Evolutionary conservation across 1,140 invertebrate species (phyloP), one percentile per base, ranked within the genome.

Genomic region (Drosophila neocordata): DNA sequence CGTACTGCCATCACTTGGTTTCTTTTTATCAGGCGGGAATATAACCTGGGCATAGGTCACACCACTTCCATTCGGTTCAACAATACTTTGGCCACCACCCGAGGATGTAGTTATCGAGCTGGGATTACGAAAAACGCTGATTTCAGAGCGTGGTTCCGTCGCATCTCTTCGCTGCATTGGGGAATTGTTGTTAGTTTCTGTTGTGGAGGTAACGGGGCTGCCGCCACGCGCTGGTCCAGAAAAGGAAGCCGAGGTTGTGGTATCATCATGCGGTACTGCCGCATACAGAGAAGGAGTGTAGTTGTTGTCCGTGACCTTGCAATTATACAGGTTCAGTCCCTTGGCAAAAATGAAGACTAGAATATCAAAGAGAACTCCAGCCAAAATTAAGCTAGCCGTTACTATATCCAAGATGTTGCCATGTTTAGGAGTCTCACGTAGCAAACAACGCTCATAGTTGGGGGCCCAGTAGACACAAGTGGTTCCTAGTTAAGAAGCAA

Each of bases 401-500:
- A 92, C 27, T 3, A 91, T 91, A 48, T 92, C 89, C 24, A 92
- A 34, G 4, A 91, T 91, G 24, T 91, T 91, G 67, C 91, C 91
- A 63, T 91, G 91, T 48, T 79, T 77, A 1, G 91, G 90, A 1
- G 91, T 91, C 53, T 91, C 83, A 0, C 89, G 80, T 18, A 92
- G 71, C 48, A 90, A 53, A 18, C 91, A 92, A 1, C 76, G 73
- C 20, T 77, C 73, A 15, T 89, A 87, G 41, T 89, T 78, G 35
- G 83, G 85, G 3, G 91, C 84, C 79, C 79, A 88, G 51, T 92
- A 92, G 11, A 92, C 77, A 41, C 92, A 92, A 4, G 91, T 92
- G 24, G 61, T 65, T 68, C 91, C 92, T 92, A 34, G 55, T 41
- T 41, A 2, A 9, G 1, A 20, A 1, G 4, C 1, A 15, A 44